Conservation (phyloP, 2,113 vertebrate genomes). For the Stercorarius parasiticus region DNA sequence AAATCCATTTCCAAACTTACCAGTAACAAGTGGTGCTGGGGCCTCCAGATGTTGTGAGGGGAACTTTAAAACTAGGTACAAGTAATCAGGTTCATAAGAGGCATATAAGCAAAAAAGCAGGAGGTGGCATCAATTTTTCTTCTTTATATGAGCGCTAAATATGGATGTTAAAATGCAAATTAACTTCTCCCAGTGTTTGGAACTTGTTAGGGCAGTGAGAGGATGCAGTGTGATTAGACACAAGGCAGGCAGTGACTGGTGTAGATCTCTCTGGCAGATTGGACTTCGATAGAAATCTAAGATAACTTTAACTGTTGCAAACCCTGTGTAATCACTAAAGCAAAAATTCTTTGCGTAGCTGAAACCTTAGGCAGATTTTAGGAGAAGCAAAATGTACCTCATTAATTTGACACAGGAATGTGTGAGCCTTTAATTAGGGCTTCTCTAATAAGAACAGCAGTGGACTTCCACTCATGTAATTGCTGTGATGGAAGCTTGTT, state of each 20-base stretch:
- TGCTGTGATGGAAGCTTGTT: slow-evolving; percentile 9
- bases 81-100: not conserved
- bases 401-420: not conserved
- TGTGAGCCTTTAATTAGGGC: slow-evolving; percentile 26
- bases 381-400: not conserved
- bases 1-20: not conserved
- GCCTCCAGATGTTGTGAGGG: not conserved
- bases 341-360: not conserved
- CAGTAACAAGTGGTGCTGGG: not conserved
- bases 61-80: not conserved
- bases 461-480: not conserved
- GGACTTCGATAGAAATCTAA: not conserved
- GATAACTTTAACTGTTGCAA: not conserved
- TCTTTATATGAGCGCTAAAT: not conserved
- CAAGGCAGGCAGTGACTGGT: not conserved
- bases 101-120: accelerated
- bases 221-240: accelerated
- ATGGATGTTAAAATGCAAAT: not conserved
- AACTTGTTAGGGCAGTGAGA: not conserved
- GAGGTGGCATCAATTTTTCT: not conserved
- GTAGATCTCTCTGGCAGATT: not conserved
- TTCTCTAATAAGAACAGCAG: not conserved
- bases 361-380: not conserved
- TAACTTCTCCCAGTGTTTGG: not conserved
- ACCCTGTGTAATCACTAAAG: not conserved